Conservation (phyloP, 1,140 invertebrate species). For the Ylistrum balloti region DNA sequence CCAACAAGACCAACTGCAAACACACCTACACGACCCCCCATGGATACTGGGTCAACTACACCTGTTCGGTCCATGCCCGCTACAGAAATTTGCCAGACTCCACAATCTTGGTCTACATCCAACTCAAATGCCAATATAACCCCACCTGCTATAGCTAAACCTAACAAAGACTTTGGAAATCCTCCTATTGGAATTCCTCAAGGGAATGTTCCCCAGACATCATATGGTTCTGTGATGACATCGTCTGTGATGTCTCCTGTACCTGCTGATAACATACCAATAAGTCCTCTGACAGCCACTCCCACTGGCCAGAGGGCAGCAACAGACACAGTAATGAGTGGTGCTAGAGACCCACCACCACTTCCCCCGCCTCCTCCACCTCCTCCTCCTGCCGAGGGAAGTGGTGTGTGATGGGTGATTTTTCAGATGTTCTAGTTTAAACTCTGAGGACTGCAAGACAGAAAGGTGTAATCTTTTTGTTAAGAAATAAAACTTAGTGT, state of each 20-base stretch:
- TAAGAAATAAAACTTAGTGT: no score
- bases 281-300: neutral
- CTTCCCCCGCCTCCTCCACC: neutral
- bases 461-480: no score
- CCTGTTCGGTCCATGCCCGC: neutral
- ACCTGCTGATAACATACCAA: neutral
- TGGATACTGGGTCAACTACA: neutral
- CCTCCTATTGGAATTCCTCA: slow-evolving; percentile 15
- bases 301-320: neutral
- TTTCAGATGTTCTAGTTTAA: no score
- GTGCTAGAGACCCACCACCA: neutral
- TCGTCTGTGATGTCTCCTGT: neutral
- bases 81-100: neutral
- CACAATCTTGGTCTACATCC: neutral
- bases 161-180: neutral
- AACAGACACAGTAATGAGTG: neutral
- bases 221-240: neutral
- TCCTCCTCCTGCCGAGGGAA: neutral
- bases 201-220: neutral
- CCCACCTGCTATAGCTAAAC: neutral
- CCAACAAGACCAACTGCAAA: neutral
- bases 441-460: no score
- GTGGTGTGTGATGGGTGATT: neutral
- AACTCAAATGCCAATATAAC: neutral
- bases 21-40: neutral